phyloP scores from a whole-genome alignment of 23 tunicate species.

The Aplidium turbinatum region DNA sequence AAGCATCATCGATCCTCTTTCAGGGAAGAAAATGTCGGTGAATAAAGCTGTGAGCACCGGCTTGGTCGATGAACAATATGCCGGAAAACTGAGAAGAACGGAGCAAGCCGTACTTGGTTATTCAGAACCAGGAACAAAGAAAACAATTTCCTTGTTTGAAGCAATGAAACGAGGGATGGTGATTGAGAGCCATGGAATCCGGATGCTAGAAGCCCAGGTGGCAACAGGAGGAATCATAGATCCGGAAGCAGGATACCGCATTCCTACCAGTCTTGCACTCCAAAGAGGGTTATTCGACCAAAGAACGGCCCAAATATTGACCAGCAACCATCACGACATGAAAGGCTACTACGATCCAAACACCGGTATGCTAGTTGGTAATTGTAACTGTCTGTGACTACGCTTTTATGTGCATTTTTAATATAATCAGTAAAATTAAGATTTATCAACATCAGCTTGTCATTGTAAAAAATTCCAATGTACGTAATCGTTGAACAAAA shows the following conservation, averaged over 20 bases:
- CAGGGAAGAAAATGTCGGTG: constrained; percentile 88
- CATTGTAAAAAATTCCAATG: too few species aligned
- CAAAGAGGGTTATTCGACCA: constrained; percentile 65
- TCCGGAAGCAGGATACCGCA: constrained; percentile 88
- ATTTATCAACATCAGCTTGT: too few species aligned
- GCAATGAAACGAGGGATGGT: constrained; percentile 79
- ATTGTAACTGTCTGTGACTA: too few species aligned
- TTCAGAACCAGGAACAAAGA: constrained; percentile 52
- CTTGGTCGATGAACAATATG: constrained; percentile 53
- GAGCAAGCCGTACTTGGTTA: constrained; percentile 83
- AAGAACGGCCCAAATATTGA: constrained; percentile 58
- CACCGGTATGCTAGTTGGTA: constrained; percentile 87
- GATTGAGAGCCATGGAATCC: constrained; percentile 82
- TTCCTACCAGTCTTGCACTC: constrained; percentile 71
- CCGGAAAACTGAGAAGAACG: constrained; percentile 44
- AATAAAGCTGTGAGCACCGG: constrained; percentile 67
- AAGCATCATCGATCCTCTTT: constrained; percentile 70
- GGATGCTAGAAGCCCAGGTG: constrained; percentile 91
- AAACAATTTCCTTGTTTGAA: constrained; percentile 68
- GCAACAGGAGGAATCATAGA: constrained; percentile 97
- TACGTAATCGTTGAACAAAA: too few species aligned
- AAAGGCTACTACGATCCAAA: constrained; percentile 90
- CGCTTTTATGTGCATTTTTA: too few species aligned
- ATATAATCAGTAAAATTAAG: too few species aligned
- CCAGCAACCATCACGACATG: constrained; percentile 45